Evolutionary conservation across 2,888 invertebrate species (phyloP).

Genomic region (Spisula solida): DNA sequence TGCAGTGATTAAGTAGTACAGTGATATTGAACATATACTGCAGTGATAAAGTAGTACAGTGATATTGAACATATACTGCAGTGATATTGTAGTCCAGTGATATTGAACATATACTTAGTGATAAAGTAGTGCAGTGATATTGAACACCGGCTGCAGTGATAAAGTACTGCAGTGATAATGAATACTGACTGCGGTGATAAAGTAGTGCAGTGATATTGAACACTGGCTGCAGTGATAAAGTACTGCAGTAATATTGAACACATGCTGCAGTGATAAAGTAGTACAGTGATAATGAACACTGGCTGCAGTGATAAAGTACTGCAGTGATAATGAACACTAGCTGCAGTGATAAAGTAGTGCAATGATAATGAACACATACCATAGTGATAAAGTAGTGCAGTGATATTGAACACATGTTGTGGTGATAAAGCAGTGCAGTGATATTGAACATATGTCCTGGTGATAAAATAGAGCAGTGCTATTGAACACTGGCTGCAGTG

Average conservation of each 20-base stretch:
- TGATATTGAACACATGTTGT: not conserved
- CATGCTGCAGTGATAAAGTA: not conserved
- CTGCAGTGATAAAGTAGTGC: not conserved
- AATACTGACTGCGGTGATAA: too few species aligned
- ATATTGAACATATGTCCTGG: not conserved
- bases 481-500: not conserved
- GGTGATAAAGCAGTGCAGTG: not conserved
- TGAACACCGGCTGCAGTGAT: too few species aligned
- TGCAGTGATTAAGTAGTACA: not conserved
- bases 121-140: too few species aligned
- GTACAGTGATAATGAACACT: not conserved
- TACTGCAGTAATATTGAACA: not conserved
- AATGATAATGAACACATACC: conserved; percentile 20
- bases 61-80: too few species aligned
- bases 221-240: too few species aligned
- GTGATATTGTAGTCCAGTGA: too few species aligned
- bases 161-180: too few species aligned
- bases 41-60: too few species aligned
- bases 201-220: too few species aligned
- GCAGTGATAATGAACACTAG: not conserved
- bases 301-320: not conserved
- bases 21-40: too few species aligned
- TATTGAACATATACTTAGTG: too few species aligned
- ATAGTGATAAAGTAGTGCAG: not conserved
- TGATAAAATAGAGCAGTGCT: not conserved